A percentile compares a stretch with the other conserved stretches of the same genome.
Conservation (phyloP, 2,888 invertebrate genomes). For the Caenorhabditis sp. region DNA sequence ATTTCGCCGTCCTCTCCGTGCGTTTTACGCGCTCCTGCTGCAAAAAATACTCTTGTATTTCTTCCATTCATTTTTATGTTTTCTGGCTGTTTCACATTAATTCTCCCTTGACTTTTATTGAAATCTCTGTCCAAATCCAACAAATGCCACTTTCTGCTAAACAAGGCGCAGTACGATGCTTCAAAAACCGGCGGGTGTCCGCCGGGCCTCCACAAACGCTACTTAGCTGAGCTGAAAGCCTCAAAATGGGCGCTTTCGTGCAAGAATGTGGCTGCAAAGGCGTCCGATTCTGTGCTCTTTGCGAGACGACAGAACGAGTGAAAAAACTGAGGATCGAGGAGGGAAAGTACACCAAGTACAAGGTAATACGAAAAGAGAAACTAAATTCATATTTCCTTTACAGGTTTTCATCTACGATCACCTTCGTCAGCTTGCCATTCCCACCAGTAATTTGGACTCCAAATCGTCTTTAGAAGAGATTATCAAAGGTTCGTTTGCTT, state of each 20-base stretch:
- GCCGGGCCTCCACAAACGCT: no score
- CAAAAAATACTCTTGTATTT: no score
- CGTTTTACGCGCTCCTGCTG: no score
- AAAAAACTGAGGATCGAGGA: constrained; percentile 62
- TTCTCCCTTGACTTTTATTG: no score
- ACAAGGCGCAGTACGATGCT: no score
- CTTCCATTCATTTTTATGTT: no score
- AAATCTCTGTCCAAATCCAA: no score
- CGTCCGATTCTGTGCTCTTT: constrained; percentile 89
- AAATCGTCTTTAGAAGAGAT: constrained; percentile 61
- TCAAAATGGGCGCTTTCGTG: constrained; percentile 17
- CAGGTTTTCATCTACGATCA: constrained; percentile 59
- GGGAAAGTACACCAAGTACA: constrained; percentile 55
- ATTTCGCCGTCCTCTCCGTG: no score
- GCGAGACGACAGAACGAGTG: constrained; percentile 85
- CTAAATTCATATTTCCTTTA: neutral
- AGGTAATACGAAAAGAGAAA: constrained; percentile 6
- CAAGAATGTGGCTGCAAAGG: constrained; percentile 92
- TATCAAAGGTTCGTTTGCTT: constrained; percentile 33
- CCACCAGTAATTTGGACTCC: constrained; percentile 45
- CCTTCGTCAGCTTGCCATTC: constrained; percentile 39
- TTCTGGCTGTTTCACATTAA: no score
- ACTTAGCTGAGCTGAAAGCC: no score
- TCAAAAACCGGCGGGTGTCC: no score
- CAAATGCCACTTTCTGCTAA: no score